Conservation (phyloP, 2,888 invertebrate genomes). For the Drosophila cognata region DNA sequence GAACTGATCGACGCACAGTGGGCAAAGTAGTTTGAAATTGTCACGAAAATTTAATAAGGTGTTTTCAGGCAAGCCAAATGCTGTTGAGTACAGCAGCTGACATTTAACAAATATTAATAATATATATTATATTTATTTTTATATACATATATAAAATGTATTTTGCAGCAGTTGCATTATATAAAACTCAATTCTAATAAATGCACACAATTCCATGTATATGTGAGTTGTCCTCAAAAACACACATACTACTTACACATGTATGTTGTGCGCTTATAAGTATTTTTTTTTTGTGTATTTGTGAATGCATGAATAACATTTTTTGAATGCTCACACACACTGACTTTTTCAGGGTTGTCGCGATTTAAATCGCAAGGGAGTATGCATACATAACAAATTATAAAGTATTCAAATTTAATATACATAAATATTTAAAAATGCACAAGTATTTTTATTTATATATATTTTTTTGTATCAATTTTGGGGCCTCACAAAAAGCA, state of each 20-base stretch:
- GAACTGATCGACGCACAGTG: slow-evolving; percentile 40
- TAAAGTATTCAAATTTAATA: background rate
- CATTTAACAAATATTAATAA: background rate
- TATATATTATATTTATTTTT: background rate
- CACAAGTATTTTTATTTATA: background rate
- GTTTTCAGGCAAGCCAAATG: background rate
- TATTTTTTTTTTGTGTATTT: background rate
- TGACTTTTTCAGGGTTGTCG: background rate
- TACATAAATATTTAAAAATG: background rate
- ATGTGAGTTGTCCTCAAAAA: background rate
- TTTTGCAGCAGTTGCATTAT: background rate
- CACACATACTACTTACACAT: background rate
- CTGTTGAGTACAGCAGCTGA: background rate
- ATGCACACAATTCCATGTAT: background rate
- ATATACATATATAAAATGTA: background rate
- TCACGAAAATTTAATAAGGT: background rate
- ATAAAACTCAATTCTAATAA: background rate
- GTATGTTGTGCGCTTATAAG: slow-evolving; percentile 2
- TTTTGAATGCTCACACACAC: slow-evolving; percentile 1
- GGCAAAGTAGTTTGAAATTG: background rate
- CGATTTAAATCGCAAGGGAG: background rate
- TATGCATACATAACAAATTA: background rate
- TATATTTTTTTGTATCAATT: background rate
- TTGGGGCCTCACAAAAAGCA: background rate
- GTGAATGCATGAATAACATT: slow-evolving; percentile 1